Base-by-base conservation (phyloP, 92 coral and sea anemone genomes). In the Pocillopora meandrina region DNA sequence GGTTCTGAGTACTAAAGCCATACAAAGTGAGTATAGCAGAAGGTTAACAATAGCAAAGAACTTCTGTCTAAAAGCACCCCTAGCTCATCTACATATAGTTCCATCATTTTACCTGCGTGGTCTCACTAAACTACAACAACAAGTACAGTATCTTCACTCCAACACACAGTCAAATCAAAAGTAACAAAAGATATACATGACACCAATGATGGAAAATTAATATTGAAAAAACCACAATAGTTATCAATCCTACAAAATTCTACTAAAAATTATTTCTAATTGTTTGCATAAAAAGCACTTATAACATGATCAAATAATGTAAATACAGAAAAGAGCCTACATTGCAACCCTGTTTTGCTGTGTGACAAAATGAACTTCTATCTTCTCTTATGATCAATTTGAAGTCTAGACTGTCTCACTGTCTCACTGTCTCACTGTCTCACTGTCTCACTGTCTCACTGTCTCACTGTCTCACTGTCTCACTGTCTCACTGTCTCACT, bases 281-380 rank as follows among this genome's bases (percentile, higher is more conserved):
- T 16, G 9, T 19, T 12, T 16, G 26, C n/a, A 19, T 16, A 5
- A 19, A n/a, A n/a, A 65, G 31, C 31, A 26, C 31, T 26, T 26
- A 26, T 21, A 65, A 66, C 0, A 26, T 12, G 15, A 12, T 4
- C 17, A 65, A 12, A 31, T 68, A 26, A 26, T 26, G 31, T 26
- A 12, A 68, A 68, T 69, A 12, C 26, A 4, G 73, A 42, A 2
- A 31, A 34, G 42, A 70, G 56, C 74, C 74, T 70, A 70, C 23
- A 70, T 35, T 70, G 33, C 56, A 70, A 70, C 74, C 74, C 74
- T 36, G 56, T 20, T 70, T 15, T 70, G 56, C 74, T 70, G 56
- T 36, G 74, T 70, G 42, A 34, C 20, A 18, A 33, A 0, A 7
- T 9, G 20, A 7, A 21, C 8, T 26, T 67, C 18, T 10, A 10